Evolutionary conservation across 2,797 vertebrate species (phyloP), one percentile per base, ranked within the genome.

Genomic region (Channallabes apus): DNA sequence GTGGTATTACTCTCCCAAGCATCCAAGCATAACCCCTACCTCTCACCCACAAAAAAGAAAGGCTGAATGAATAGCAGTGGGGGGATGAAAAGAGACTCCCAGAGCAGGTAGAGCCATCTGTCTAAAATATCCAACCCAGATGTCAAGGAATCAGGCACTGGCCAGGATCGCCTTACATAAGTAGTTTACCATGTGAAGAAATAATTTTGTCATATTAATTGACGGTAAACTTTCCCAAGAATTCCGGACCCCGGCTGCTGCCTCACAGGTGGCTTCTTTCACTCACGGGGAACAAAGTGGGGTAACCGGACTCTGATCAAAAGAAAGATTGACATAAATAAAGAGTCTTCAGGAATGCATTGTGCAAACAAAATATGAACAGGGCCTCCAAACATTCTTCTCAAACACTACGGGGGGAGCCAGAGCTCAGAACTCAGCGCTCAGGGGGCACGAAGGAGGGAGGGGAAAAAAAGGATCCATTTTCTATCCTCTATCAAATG

Each of bases 161-260:
- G 91, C 89, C 91, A 89, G 89, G 94, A 96, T 96, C 95, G 86
- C 92, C 94, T 97, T 97, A 96, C 96, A 95, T 96, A 96, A 96
- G 95, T 95, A 92, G 94, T 96, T 96, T 96, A 93, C 95, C 96
- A 97, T 96, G 94, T 95, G 95, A 96, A 96, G 95, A 94, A 96
- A 96, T 97, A 96, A 97, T 96, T 97, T 96, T 94, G 94, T 90
- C 94, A 95, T 95, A 96, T 97, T 98, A 96, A 97, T 97, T 96
- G 96, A 97, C 95, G 93, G 96, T 96, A 96, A 97, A 96, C 96
- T 96, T 95, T 95, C 77, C 94, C 95, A 95, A 94, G 93, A 96
- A 97, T 93, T 93, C 91, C 93, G 90, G 90, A 90, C 91, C 91
- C 89, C 83, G 80, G 78, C 93, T 93, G 88, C 88, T 92, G 94